Base-by-base conservation (phyloP, 2,113 vertebrate genomes). In the Chionomys nivalis region DNA sequence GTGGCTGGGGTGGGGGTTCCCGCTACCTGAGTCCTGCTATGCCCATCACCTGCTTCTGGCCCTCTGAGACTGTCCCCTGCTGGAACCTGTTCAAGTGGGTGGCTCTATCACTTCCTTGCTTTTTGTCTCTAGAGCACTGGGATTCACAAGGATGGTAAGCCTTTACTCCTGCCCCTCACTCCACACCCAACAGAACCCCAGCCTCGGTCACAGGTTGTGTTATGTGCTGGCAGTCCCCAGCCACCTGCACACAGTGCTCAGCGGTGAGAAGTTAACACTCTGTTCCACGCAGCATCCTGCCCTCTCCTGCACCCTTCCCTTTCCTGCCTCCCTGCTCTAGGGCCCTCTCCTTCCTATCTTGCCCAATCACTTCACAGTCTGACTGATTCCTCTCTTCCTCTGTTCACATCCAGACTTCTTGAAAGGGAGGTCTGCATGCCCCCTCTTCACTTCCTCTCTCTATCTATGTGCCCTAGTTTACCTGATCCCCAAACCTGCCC, bases 11-110 rank as follows among this genome's bases (percentile, higher is more conserved):
- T 26, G 4, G 36, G 39, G 26, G 55, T 24, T 63, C 7, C 10
- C 12, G 5, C 5, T 21, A 1, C 70, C 52, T 0, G 3, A 14
- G 9, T 70, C 24, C 65, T n/a, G 33, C 78, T 9, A 2, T 9
- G 17, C 82, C 72, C 3, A 31, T 7, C 5, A 66, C 78, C 49
- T 42, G 61, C 17, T 47, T 42, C 70, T 28, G 5, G 36, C 36
- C 36, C 3, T 73, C 42, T 2, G n/a, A 49, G 23, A 23, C 72
- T 11, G 1, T 39, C 2, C 58, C 79, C 10, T 39, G 65, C 24
- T 0, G 1, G 23, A 5, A 2, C 21, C 10, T 49, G 2, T 7
- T 5, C 11, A n/a, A 85, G 42, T 3, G 2, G 3, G 0, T 55
- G 33, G 44, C 1, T 6, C 17, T 16, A 28, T 58, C 6, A 63